Base-by-base conservation (phyloP, 37 sponge, comb jelly and placozoan species). In the Lycopodina hypogea region DNA sequence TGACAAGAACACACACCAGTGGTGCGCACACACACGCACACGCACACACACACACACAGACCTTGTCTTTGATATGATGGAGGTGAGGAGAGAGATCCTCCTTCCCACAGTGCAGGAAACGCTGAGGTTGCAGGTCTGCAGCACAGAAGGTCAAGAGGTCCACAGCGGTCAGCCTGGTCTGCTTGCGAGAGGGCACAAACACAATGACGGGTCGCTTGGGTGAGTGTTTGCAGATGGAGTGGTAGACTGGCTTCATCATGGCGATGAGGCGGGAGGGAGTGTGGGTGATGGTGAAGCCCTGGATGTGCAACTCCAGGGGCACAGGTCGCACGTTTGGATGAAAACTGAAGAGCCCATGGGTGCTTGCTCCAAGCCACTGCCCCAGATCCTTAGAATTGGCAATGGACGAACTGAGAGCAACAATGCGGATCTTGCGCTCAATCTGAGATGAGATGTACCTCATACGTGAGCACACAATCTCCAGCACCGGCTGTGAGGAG, bases 351-450 rank as follows among this genome's bases (percentile, higher is more conserved):
- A 89, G 78, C 15, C 83, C 76, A 75, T 93, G 92, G 41, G 83
- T 87, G 34, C 73, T 57, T 33, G 88, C 92, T 1, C 99, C 96
- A 65, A 98, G 71, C 99, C 99, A 98, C 81, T 98, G 96, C 35
- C 89, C 96, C 38, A 98, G 83, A 74, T 98, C 99, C 92, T 92
- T 95, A 66, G 99, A 93, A 83, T 96, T 98, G 65, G 99, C 92
- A 1, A 98, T 87, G 11, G 99, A 92, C 11, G 94, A 91, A 58
- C 94, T 91, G 52, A 98, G 88, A 35, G 90, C 96, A 32, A 98
- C 86, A 42, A 98, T 93, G 2, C 99, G 76, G 50, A 98, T 91
- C 84, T 89, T 89, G 34, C 85, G 72, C 76, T 90, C 96, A 28
- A 93, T 93, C 75, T 98, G 99, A 32, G 96, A 93, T 15, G 96